Conservation (phyloP, 2,888 invertebrate species). For the Nomada ruficornis region DNA sequence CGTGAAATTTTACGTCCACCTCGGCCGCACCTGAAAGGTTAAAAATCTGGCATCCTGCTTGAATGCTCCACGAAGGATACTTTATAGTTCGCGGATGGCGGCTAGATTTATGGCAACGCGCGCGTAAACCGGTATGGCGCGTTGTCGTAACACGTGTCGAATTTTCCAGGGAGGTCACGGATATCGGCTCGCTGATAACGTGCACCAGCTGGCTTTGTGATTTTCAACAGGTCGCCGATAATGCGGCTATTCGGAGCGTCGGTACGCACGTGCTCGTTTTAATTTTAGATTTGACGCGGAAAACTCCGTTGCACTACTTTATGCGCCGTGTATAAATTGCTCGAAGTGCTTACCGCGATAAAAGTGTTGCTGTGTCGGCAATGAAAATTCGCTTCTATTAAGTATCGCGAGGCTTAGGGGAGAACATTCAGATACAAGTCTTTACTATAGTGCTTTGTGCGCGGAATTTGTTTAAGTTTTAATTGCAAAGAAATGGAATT, state of each 20-base stretch:
- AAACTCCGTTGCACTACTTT: neutral
- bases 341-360: too few relatives aligned
- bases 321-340: too few relatives aligned
- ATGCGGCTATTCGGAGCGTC: conserved; percentile 5
- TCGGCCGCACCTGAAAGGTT: neutral
- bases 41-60: conserved; percentile 12
- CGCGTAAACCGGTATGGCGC: conserved; percentile 3
- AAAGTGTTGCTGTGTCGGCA: too few relatives aligned
- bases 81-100: conserved; percentile 7
- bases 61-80: neutral
- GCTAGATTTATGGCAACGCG: conserved; percentile 21
- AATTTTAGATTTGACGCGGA: neutral
- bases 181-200: conserved; percentile 14
- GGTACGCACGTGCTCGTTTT: neutral
- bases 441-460: too few relatives aligned
- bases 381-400: too few relatives aligned
- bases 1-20: too few relatives aligned
- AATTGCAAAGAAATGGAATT: too few relatives aligned
- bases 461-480: too few relatives aligned
- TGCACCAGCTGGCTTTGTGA: conserved; percentile 9
- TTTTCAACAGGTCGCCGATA: conserved; percentile 38
- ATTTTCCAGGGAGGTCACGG: conserved; percentile 17
- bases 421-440: too few relatives aligned
- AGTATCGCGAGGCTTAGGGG: too few relatives aligned
- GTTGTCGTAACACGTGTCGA: conserved; percentile 29